phyloP scores from a whole-genome alignment of 2,797 vertebrate genomes.

The Mus spretus region DNA sequence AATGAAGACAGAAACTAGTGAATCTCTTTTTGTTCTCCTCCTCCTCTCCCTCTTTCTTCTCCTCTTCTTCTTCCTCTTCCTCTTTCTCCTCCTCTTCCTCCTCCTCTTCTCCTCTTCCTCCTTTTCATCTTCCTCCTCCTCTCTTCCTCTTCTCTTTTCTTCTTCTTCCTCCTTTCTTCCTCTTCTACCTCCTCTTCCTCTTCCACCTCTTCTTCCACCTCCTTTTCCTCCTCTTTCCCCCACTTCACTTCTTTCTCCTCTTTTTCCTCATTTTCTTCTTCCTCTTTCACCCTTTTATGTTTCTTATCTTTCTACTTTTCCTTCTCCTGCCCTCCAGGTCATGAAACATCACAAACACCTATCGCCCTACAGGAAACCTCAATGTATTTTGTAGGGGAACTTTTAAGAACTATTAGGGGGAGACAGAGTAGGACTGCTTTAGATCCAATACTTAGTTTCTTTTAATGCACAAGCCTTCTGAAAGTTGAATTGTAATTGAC shows the following conservation, averaged over 20 bases:
- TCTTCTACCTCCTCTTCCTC: background rate
- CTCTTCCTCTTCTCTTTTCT: background rate
- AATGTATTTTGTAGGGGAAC: slow-evolving; percentile 73
- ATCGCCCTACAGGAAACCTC: slow-evolving; percentile 36
- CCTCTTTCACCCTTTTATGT: background rate
- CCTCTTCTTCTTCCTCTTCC: background rate
- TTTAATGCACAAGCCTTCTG: slow-evolving; percentile 63
- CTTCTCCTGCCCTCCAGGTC: background rate
- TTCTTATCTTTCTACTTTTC: background rate
- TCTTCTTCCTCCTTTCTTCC: background rate
- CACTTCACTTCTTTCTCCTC: too few relatives aligned
- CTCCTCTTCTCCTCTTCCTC: background rate
- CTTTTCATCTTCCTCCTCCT: too few relatives aligned
- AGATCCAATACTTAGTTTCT: slow-evolving; percentile 77
- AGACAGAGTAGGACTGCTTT: slow-evolving; percentile 77
- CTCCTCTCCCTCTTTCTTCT: background rate
- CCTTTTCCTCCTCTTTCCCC: background rate
- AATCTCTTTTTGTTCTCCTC: background rate
- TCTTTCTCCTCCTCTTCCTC: background rate
- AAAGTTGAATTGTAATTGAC: slow-evolving; percentile 81
- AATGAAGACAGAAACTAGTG: slow-evolving; percentile 55
- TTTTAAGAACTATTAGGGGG: slow-evolving; percentile 79
- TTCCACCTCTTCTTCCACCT: too few relatives aligned
- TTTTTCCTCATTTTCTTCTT: too few relatives aligned
- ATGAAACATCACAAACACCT: slow-evolving; percentile 79